These are phyloP conservation scores for Alces alces DNA, from an alignment of 2,113 vertebrate species.

Conservation along the genomic window DNA sequence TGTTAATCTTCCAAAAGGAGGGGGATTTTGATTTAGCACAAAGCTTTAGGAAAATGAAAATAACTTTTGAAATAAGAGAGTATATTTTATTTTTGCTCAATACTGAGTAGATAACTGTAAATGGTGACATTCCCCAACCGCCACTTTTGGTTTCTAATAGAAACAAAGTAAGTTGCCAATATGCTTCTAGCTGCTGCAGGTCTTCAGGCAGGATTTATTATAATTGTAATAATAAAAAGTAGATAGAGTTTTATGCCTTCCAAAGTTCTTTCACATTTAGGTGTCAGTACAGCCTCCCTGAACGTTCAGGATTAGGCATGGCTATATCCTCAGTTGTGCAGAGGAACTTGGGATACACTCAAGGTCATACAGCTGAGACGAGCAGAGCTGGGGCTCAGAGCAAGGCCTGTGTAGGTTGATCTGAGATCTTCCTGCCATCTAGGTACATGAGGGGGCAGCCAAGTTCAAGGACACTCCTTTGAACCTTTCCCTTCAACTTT, in stretches of 20 bases:
- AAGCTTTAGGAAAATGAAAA: conserved; percentile 57
- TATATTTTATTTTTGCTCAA: conserved; percentile 64
- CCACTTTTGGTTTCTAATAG: conserved; percentile 39
- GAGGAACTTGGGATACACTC: not conserved
- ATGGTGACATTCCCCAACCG: not conserved
- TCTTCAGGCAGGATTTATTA: not conserved
- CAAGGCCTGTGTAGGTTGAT: not conserved
- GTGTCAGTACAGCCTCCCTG: not conserved
- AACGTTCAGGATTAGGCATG: not conserved
- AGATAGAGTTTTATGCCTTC: not conserved
- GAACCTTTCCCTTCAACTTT: not conserved
- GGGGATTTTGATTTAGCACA: conserved; percentile 41
- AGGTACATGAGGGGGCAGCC: not conserved
- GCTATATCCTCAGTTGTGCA: not conserved
- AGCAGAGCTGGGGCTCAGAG: not conserved
- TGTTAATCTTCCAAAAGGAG: not conserved
- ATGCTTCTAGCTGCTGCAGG: not conserved
- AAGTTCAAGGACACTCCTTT: not conserved
- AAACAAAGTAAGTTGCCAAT: conserved; percentile 22
- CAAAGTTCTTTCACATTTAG: not conserved
- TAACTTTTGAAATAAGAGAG: conserved; percentile 59
- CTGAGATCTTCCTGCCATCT: not conserved
- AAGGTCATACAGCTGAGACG: not conserved
- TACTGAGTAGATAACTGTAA: conserved; percentile 36
- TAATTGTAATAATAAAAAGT: not conserved